phyloP scores from a whole-genome alignment of 2,888 invertebrate genomes.

The Chymomyza fuscimana region DNA sequence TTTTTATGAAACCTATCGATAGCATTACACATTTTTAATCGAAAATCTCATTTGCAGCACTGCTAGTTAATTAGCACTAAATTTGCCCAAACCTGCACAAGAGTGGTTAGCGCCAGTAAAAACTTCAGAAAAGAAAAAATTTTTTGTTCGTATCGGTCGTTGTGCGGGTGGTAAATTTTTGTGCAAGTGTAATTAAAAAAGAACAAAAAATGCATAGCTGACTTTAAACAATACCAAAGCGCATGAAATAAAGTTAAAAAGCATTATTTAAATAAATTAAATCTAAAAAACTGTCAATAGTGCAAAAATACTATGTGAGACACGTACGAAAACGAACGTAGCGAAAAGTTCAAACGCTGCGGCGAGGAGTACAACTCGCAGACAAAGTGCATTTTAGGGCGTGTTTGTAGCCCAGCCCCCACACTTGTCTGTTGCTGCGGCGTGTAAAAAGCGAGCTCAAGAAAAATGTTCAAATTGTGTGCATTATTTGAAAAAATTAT shows the following conservation, averaged over 20 bases:
- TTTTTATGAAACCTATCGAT: background rate
- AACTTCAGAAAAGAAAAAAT: background rate
- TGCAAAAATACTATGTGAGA: constrained; percentile 47
- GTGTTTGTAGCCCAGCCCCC: constrained; percentile 64
- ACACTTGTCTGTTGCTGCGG: constrained; percentile 24
- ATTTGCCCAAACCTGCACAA: background rate
- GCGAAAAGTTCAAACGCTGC: constrained; percentile 33
- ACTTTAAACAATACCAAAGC: constrained; percentile 46
- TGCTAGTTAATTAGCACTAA: background rate
- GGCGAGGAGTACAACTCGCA: constrained; percentile 38
- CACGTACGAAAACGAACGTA: constrained; percentile 33
- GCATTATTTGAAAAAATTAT: background rate
- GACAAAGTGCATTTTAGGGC: constrained; percentile 75
- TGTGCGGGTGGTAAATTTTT: constrained; percentile 53
- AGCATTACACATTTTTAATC: background rate
- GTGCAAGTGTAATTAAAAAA: constrained; percentile 49
- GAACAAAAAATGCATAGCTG: constrained; percentile 59
- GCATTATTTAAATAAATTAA: background rate
- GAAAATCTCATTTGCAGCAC: background rate
- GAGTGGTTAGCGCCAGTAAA: background rate
- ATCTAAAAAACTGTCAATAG: constrained; percentile 16
- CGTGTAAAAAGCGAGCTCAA: constrained; percentile 12
- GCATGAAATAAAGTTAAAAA: background rate
- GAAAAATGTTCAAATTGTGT: constrained; percentile 26
- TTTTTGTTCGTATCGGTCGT: constrained; percentile 30